phyloP scores from a whole-genome alignment of 2,113 vertebrate genomes.

The Macroglossus sobrinus region DNA sequence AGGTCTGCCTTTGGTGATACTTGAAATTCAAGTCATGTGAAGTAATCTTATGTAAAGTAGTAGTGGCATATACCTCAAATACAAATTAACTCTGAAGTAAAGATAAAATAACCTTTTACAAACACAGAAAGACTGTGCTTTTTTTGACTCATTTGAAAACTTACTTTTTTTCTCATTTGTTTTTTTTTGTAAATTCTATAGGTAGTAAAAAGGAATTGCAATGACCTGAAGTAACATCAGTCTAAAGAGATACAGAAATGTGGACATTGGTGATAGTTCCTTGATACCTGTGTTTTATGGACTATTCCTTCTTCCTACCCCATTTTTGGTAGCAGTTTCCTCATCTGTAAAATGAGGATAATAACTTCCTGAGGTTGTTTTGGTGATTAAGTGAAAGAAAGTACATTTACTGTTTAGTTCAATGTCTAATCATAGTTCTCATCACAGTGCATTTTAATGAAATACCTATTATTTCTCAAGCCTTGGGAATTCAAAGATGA shows the following conservation, averaged over 20 bases:
- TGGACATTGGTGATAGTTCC: background rate
- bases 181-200: background rate
- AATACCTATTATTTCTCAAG: background rate
- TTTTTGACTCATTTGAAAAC: background rate
- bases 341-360: background rate
- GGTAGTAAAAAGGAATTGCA: background rate
- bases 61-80: background rate
- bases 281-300: background rate
- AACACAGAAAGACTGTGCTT: background rate
- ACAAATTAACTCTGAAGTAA: background rate
- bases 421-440: background rate
- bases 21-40: constrained; percentile 30
- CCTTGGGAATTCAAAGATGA: background rate
- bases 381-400: background rate
- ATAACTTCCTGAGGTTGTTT: background rate
- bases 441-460: background rate
- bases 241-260: background rate
- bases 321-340: constrained; percentile 13
- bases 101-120: background rate
- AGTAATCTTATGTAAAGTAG: background rate
- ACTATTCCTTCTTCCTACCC: background rate
- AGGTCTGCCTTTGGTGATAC: background rate
- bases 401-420: background rate
- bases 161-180: background rate
- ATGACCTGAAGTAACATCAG: background rate